Conservation (phyloP, 2,113 vertebrate species). For the Oreochromis niloticus region DNA sequence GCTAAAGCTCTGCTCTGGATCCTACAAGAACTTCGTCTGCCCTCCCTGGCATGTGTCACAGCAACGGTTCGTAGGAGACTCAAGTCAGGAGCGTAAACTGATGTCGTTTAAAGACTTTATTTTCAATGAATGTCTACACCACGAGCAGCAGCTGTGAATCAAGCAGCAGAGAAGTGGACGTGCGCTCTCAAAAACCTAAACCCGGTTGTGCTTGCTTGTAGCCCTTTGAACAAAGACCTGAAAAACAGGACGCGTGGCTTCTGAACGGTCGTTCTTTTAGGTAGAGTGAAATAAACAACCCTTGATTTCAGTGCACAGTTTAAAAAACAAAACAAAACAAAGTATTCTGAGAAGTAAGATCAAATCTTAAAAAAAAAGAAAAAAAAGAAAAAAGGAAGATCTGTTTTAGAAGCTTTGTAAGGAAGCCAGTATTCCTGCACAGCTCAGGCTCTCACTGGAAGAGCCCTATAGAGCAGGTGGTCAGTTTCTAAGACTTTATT, state of each 20-base stretch:
- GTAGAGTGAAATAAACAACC: slow-evolving; percentile 9
- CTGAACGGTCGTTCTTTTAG: background rate
- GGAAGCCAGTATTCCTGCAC: background rate
- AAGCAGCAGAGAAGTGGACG: background rate
- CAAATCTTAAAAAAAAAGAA: background rate
- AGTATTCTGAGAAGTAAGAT: background rate
- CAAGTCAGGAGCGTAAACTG: background rate
- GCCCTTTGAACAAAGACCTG: background rate
- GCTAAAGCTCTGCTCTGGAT: slow-evolving; percentile 32
- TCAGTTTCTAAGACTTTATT: background rate
- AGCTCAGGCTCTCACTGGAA: background rate
- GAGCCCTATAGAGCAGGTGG: background rate
- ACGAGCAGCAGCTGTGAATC: slow-evolving; percentile 35
- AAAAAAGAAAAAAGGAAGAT: background rate
- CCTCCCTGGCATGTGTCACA: slow-evolving; percentile 16
- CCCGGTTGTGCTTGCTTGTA: background rate
- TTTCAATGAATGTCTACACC: slow-evolving; percentile 6
- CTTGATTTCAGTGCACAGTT: background rate
- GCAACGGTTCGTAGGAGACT: slow-evolving; percentile 14
- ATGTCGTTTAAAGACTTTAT: background rate
- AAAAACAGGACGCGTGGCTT: background rate
- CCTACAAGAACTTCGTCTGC: slow-evolving; percentile 27
- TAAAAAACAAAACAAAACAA: background rate
- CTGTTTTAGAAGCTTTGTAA: background rate
- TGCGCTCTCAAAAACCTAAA: background rate